Base-by-base conservation (phyloP, 2,797 vertebrate genomes). In the Champsocephalus esox region DNA sequence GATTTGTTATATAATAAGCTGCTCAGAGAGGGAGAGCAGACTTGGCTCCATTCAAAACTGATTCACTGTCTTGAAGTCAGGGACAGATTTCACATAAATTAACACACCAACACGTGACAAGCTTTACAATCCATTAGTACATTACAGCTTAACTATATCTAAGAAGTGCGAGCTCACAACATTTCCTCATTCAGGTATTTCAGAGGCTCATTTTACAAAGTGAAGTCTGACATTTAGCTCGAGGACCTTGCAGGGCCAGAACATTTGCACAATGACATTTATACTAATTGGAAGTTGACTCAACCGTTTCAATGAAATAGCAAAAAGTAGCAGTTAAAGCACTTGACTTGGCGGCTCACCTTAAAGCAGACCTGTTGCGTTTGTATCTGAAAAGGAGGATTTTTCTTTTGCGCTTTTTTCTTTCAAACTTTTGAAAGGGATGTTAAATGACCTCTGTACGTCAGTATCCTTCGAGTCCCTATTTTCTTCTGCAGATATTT, bases 361-460 rank as follows among this genome's bases (percentile, higher is more conserved):
- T 21, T 28, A 45, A 57, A 49, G 50, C 9, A 32, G 34, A 38
- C 6, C 51, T 73, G 58, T 38, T 51, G 45, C 45, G 28, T 54
- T 71, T 76, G 9, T 51, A 46, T 74, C 38, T 2, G 12, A 46
- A 19, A 13, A n/a, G 16, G 7, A 8, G 74, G 3, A 66, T 49
- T 76, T 57, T 50, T 11, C 21, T 51, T 49, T 34, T 48, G 9
- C 45, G 34, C 54, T 78, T 69, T 70, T 4, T 62, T 46, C 32
- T 62, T 24, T 44, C 10, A 17, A 24, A 70, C 48, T 63, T 78
- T 66, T 66, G 28, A 28, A 28, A 28, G 58, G 6, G 28, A 34
- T 69, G 46, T 72, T 75, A 75, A 38, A 66, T 71, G 52, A 58
- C 79, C 68, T 66, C 34, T 75, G 78, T 77, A 57, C 72, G 52